Conservation (phyloP, 2,113 vertebrate species). For the Helogale parvula region DNA sequence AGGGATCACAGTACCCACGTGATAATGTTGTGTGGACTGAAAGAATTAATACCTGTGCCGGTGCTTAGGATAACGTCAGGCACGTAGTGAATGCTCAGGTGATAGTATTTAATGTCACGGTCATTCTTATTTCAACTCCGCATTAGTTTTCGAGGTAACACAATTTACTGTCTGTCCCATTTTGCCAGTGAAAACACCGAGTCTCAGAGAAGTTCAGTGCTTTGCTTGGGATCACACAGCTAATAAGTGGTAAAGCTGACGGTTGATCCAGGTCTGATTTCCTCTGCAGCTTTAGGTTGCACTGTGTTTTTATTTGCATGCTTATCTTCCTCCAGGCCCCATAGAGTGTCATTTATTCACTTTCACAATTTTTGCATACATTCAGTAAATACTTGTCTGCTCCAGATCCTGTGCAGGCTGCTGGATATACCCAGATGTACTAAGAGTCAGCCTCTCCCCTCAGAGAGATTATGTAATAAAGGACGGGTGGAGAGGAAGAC, state of each 20-base stretch:
- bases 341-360: background rate
- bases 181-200: background rate
- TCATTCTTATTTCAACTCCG: background rate
- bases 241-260: background rate
- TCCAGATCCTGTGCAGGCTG: background rate
- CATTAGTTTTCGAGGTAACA: background rate
- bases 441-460: background rate
- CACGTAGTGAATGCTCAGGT: background rate
- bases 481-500: background rate
- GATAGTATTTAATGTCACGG: background rate
- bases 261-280: background rate
- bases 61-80: background rate
- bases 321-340: background rate
- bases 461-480: background rate
- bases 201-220: background rate
- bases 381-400: background rate
- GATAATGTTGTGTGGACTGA: background rate
- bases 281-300: background rate
- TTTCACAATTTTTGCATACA: background rate
- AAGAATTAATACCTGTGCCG: rapidly evolving
- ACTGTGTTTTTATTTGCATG: background rate
- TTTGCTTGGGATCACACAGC: background rate
- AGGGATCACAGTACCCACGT: background rate
- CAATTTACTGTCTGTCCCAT: background rate
- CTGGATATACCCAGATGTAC: background rate